Base-by-base conservation (phyloP, 2,888 invertebrate species). In the Sussaba pulchella region DNA sequence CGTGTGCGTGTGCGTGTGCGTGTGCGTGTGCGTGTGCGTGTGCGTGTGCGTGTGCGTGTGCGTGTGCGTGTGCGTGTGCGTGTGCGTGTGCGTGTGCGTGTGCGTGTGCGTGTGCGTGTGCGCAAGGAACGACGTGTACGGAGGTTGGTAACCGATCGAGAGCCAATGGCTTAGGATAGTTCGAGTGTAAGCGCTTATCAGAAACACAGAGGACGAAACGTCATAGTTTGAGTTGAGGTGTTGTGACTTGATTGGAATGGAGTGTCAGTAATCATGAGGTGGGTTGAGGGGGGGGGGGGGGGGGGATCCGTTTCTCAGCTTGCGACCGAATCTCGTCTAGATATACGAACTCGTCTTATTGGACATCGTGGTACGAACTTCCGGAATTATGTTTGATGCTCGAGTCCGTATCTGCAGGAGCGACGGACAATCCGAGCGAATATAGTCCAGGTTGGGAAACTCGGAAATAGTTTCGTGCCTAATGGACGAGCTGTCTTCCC, bases 231-330 rank as follows among this genome's bases (percentile, higher is more conserved):
- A 50, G 17, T 54, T 54, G 43, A 80, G 72, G 41, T 74, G 63
- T 63, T 69, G 73, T 75, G 71, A 81, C 67, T 81, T 70, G 39
- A 72, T 76, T 78, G 76, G 63, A 75, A 78, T 76, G 76, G 69
- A 71, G 75, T 78, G 63, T 50, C 67, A 36, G 63, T 66, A 75
- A 82, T 81, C 57, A 67, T 43, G 70, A 21, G 39, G 26, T 24
- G 24, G 57, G 70, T 67, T 31, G 31, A 6, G 31, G 31, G 31
- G 31, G 31, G 31, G 31, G 6, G 31, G 31, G 31, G 31, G 31
- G 31, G 2, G 6, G 6, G 6, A 31, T 31, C 31, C 31, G 31
- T 70, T 64, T 43, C 71, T 70, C n/a, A 39, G 39, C 47, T n/a
- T 50, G 52, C 19, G 17, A 2, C 59, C 74, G 39, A 61, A 57